Evolutionary conservation across 2,888 invertebrate species (phyloP).

Genomic region (Poecilobothrus nobilitatus): DNA sequence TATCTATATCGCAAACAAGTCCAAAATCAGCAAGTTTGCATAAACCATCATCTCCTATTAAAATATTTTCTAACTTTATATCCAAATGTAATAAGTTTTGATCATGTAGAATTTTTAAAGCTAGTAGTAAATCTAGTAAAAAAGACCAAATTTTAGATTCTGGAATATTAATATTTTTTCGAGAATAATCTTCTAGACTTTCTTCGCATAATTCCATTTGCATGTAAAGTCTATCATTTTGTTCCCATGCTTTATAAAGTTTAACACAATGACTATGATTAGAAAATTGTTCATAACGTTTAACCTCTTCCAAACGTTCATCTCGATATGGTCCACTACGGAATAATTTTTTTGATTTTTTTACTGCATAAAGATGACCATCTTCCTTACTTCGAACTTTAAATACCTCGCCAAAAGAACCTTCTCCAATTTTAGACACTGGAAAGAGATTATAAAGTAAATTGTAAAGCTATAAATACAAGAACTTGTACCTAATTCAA

Average conservation of each 20-base stretch:
- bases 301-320: conserved; percentile 54
- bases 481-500: conserved; percentile 36
- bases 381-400: conserved; percentile 58
- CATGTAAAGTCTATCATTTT: conserved; percentile 57
- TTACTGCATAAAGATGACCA: conserved; percentile 60
- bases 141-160: conserved; percentile 59
- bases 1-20: conserved; percentile 55
- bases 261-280: conserved; percentile 58
- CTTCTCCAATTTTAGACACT: conserved; percentile 56
- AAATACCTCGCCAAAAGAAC: conserved; percentile 68
- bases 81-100: conserved; percentile 63
- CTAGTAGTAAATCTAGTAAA: conserved; percentile 54
- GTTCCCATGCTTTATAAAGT: conserved; percentile 65
- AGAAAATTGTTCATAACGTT: conserved; percentile 59
- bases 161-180: conserved; percentile 49
- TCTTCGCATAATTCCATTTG: conserved; percentile 62
- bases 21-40: conserved; percentile 72
- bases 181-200: conserved; percentile 52
- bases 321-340: conserved; percentile 51
- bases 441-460: conserved; percentile 24
- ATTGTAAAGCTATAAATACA: background rate
- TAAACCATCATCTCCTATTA: conserved; percentile 53
- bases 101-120: conserved; percentile 59
- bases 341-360: conserved; percentile 55
- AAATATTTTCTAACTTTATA: conserved; percentile 69